Evolutionary conservation across 2,113 vertebrate species (phyloP), one percentile per base, ranked within the genome.

Genomic region (Silurus meridionalis): DNA sequence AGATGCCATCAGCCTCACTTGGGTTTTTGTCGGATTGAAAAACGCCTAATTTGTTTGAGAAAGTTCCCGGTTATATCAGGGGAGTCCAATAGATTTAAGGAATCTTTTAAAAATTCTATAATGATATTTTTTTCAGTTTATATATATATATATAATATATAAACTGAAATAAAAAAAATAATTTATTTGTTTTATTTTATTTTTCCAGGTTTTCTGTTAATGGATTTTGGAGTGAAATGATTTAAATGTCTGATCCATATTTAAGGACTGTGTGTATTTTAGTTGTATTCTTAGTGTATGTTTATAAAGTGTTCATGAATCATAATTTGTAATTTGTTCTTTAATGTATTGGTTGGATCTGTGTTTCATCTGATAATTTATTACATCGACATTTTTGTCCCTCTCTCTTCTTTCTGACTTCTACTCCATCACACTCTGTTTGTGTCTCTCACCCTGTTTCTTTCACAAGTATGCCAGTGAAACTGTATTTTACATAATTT

Each of bases 401-500:
- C 14, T 8, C 2, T 71, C 28, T 37, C 28, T 46, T 67, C 63
- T 10, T 1, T 25, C 64, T 28, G 1, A 5, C 10, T 6, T 25
- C 8, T n/a, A 28, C 64, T 67, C 25, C 11, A n/a, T 28, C 25
- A 7, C 61, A 21, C 61, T 63, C 17, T 63, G 61, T 63, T 6
- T 63, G 61, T 23, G 15, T 63, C 61, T 63, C 19, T 63, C 61
- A 5, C 61, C 21, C 61, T 63, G 19, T 63, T 21, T n/a, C 8
- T 23, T n/a, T 64, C 63, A 37, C 14, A 3, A 19, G 15, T 3
- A 46, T 23, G 46, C 48, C 37, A 50, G 25, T 67, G 71, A 23
- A 74, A 72, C 17, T 50, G 69, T 71, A 17, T 37, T 74, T 72
- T 72, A 72, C 69, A 72, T 50, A 37, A 72, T 72, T 21, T 72